phyloP scores from a whole-genome alignment of 2,888 invertebrate species.

The Orthosia gothica region DNA sequence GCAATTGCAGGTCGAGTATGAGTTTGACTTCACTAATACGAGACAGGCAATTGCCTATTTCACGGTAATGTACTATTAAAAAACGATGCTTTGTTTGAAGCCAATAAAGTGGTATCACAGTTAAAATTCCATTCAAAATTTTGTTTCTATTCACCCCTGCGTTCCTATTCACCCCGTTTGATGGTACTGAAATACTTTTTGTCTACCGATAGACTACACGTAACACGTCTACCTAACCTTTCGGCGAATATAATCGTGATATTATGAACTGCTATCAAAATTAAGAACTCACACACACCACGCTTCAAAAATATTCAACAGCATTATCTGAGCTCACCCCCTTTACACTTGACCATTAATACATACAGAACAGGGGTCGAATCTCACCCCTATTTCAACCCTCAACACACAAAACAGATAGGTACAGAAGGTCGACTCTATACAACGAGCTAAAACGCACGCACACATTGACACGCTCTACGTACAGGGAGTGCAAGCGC shows the following conservation, averaged over 20 bases:
- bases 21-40: too few relatives aligned
- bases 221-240: neutral
- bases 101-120: too few relatives aligned
- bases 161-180: too few relatives aligned
- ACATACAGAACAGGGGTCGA: slow-evolving; percentile 41
- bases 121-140: too few relatives aligned
- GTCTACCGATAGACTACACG: neutral
- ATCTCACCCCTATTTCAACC: slow-evolving; percentile 34
- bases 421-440: neutral
- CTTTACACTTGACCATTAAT: slow-evolving; percentile 39
- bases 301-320: slow-evolving; percentile 41
- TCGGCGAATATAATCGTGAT: neutral
- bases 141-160: too few relatives aligned
- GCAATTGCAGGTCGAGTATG: too few relatives aligned
- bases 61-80: too few relatives aligned
- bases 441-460: neutral
- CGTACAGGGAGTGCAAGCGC: too few relatives aligned
- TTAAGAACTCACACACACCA: neutral
- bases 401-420: neutral
- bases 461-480: neutral
- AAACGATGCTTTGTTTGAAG: too few relatives aligned
- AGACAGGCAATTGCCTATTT: too few relatives aligned
- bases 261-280: neutral
- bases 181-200: neutral
- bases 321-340: slow-evolving; percentile 19